Evolutionary conservation across 2,888 invertebrate species (phyloP), one percentile per base, ranked within the genome.

Genomic region (Seira musarum): DNA sequence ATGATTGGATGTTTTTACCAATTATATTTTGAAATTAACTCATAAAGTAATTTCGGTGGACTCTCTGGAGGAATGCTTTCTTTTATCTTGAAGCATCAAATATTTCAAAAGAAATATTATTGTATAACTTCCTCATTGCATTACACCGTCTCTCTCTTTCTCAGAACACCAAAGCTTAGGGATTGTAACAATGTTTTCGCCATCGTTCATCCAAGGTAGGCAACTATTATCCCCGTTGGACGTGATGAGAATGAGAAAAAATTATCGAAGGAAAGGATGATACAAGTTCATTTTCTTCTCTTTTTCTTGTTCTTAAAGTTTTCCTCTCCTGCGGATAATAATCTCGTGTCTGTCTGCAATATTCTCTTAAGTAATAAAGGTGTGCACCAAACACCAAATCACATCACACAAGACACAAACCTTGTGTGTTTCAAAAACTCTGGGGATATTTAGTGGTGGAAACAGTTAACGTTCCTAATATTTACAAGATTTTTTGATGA

Each of bases 191-290:
- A n/a, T n/a, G n/a, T n/a, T n/a, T n/a, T n/a, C n/a, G n/a, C n/a
- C n/a, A n/a, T n/a, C n/a, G n/a, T n/a, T 19, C 35, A 64, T 22
- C 25, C 49, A 64, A 49, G 35, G 63, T 63, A 65, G 30, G 19
- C 64, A 30, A 67, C 46, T 40, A 67, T 67, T 67, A 67, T 69
- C 57, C 24, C 22, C 19, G 69, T 19, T 8, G 70, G 21, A 76
- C 76, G 76, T 76, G 76, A 76, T 76, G 70, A 25, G 76, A 76
- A 76, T 75, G 60, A 21, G 61, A 69, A 46, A 67, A 63, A 70
- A 40, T 25, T n/a, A n/a, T n/a, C 46, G 17, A 53, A 57, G 25
- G 25, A 67, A 68, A 65, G 68, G 49, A 75, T 63, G 40, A 40
- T 40, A 40, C 40, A 40, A 40, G 40, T 40, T 40, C 40, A 40